A percentile compares a stretch with the other conserved stretches of the same genome.
These are phyloP conservation scores for Melanotaenia boesemani DNA, from an alignment of 2,797 vertebrate species.

Conservation along the genomic window DNA sequence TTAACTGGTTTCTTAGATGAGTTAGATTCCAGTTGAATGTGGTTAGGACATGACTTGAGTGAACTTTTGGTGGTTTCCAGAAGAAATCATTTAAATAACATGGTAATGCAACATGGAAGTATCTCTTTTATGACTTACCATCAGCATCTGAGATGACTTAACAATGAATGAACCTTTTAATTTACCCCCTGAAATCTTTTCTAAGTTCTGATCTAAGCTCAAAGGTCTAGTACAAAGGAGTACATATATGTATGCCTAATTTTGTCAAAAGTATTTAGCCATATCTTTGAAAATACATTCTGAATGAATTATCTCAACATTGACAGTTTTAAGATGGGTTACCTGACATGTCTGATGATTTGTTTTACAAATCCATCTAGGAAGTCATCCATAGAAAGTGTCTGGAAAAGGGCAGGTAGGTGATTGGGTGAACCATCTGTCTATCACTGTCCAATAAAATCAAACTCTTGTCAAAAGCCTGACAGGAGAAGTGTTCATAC, in stretches of 20 bases:
- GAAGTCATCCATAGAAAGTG: neutral
- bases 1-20: constrained; percentile 28
- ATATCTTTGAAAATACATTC: neutral
- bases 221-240: neutral
- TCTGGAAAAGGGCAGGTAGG: neutral
- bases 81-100: constrained; percentile 38
- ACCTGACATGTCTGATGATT: neutral
- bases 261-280: no score
- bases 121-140: constrained; percentile 33
- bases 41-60: constrained; percentile 3
- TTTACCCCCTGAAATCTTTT: constrained; percentile 17
- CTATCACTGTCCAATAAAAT: neutral
- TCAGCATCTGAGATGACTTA: constrained; percentile 31
- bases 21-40: constrained; percentile 15
- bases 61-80: constrained; percentile 24
- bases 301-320: neutral
- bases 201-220: constrained; percentile 1
- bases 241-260: neutral
- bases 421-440: neutral
- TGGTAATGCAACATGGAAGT: constrained; percentile 19
- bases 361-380: neutral
- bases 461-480: neutral
- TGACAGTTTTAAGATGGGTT: neutral
- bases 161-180: constrained; percentile 15
- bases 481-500: neutral